A percentile compares a stretch with the other conserved stretches of the same genome.
Conservation (phyloP, 2,113 vertebrate genomes). For the Trichechus manatus region DNA sequence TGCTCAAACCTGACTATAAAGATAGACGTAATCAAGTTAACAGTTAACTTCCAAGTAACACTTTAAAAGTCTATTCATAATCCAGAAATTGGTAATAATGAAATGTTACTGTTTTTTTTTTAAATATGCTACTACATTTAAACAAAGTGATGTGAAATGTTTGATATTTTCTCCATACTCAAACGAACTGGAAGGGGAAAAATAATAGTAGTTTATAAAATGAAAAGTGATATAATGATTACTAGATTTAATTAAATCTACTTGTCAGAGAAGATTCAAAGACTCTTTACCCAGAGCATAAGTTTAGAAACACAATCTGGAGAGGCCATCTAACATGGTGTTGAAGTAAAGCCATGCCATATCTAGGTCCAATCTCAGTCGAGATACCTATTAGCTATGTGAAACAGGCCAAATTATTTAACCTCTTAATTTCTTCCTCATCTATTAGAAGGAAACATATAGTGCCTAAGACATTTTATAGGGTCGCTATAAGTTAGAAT, state of each 20-base stretch:
- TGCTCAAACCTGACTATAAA: not conserved
- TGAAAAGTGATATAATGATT: not conserved
- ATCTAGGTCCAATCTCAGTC: not conserved
- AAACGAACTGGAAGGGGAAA: not conserved
- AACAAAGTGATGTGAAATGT: slow-evolving; percentile 26
- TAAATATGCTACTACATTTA: not conserved
- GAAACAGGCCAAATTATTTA: not conserved
- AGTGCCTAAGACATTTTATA: not conserved
- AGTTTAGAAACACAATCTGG: slow-evolving; percentile 6
- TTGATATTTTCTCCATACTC: not conserved
- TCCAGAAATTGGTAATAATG: not conserved
- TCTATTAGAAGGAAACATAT: not conserved
- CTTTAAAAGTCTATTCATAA: not conserved
- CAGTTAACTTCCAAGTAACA: not conserved
- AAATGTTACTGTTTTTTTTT: slow-evolving; percentile 6
- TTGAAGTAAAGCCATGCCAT: not conserved
- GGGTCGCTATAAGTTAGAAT: no score
- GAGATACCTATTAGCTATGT: not conserved
- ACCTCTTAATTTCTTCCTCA: not conserved
- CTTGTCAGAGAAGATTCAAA: not conserved
- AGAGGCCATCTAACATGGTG: not conserved
- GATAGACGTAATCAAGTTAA: not conserved
- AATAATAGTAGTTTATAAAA: not conserved
- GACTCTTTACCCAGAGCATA: not conserved
- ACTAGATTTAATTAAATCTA: not conserved